Evolutionary conservation across 2,797 vertebrate genomes (phyloP).

Genomic region (Sparus aurata): DNA sequence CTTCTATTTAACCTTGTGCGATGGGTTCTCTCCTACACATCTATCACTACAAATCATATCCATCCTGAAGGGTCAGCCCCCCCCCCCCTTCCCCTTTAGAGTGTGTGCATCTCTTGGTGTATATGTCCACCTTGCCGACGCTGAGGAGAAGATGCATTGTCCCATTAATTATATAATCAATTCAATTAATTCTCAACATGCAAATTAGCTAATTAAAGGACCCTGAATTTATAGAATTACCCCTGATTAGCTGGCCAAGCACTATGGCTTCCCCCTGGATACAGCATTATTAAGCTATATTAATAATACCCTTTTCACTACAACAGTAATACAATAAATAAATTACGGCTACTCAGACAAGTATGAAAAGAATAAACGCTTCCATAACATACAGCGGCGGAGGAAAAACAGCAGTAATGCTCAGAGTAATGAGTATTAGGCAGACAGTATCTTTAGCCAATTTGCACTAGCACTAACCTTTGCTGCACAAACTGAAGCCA

Average conservation of each 20-base stretch:
- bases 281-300: slow-evolving; percentile 79
- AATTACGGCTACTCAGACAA: slow-evolving; percentile 55
- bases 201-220: slow-evolving; percentile 87
- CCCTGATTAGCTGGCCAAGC: slow-evolving; percentile 85
- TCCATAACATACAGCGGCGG: background rate
- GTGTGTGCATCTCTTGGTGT: slow-evolving; percentile 5
- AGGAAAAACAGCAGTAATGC: slow-evolving; percentile 22
- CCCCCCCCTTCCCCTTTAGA: background rate
- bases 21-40: slow-evolving; percentile 64
- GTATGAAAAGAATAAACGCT: slow-evolving; percentile 22
- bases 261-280: slow-evolving; percentile 72
- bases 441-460: slow-evolving; percentile 34
- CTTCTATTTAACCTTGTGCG: slow-evolving; percentile 78
- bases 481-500: slow-evolving; percentile 26
- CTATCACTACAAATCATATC: slow-evolving; percentile 68
- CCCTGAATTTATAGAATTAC: slow-evolving; percentile 86
- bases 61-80: slow-evolving; percentile 64
- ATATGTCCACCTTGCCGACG: slow-evolving; percentile 35
- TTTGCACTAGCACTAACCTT: slow-evolving; percentile 45
- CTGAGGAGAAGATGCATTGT: slow-evolving; percentile 80
- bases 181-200: slow-evolving; percentile 87
- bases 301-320: slow-evolving; percentile 66
- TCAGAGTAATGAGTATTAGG: slow-evolving; percentile 18
- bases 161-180: slow-evolving; percentile 86
- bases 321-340: slow-evolving; percentile 51